Percentiles rank a stretch among this genome's conserved stretches.
Conservation (phyloP, 1,140 invertebrate genomes). For the Caenorhabditis elegans region DNA sequence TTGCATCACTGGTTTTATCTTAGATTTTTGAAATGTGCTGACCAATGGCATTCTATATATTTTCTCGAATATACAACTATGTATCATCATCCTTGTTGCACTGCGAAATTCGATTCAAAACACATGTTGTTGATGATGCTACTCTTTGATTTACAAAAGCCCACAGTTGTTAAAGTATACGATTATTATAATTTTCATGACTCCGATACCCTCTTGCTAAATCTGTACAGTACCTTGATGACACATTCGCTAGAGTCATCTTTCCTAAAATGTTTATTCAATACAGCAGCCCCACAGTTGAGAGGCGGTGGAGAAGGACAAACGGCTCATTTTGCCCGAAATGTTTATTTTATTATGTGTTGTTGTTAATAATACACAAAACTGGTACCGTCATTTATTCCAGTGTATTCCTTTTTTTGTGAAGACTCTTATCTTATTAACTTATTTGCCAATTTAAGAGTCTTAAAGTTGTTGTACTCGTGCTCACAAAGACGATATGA, state of each 20-base stretch:
- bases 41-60: neutral
- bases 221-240: neutral
- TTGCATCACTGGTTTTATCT: too few relatives aligned
- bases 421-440: too few relatives aligned
- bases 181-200: too few relatives aligned
- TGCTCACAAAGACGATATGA: too few relatives aligned
- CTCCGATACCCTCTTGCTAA: too few relatives aligned
- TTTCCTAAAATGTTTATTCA: neutral
- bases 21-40: too few relatives aligned
- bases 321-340: neutral
- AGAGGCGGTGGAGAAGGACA: neutral
- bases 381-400: neutral
- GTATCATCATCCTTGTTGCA: neutral
- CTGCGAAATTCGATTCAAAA: conserved; percentile 12
- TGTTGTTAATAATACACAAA: neutral
- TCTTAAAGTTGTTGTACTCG: too few relatives aligned
- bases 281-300: neutral
- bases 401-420: neutral
- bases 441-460: too few relatives aligned
- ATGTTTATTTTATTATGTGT: conserved; percentile 19
- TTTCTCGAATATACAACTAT: neutral
- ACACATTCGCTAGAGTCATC: neutral
- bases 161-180: neutral
- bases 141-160: neutral
- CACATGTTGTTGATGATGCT: neutral